Evolutionary conservation across 1,140 invertebrate species (phyloP), one percentile per base, ranked within the genome.

Genomic region (Drosophila willistoni): DNA sequence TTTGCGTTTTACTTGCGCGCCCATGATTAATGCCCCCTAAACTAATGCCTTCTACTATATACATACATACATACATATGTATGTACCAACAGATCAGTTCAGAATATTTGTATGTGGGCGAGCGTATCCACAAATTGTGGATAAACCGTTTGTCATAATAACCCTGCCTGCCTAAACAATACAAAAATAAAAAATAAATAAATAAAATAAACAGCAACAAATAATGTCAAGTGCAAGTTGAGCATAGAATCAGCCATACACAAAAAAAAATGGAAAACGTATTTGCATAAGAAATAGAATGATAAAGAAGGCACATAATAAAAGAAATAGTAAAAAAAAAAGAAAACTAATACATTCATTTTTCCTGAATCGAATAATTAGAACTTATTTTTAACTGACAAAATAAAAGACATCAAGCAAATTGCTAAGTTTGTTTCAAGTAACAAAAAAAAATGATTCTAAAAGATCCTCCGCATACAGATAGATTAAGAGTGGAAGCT

Each of bases 211-310:
- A 51, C 44, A 51, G 44, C 69, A 55, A 71, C 70, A 79, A 73
- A 79, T 69, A 87, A 85, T 85, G 82, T 85, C 82, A 85, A 85
- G 82, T 87, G 82, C 82, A 86, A 74, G 82, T 70, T 70, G 59
- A 72, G 63, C 55, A 64, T 54, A 71, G 34, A 64, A 64, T 33
- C 59, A 14, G 54, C 17, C 7, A 29, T 29, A 36, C 33, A 29
- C 44, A 19, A 34, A 39, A 68, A 22, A 47, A 17, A 22, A 12
- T 22, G 10, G 17, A 51, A 51, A 51, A 51, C 9, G 9, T 17
- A 51, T 22, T 22, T 12, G 44, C 17, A 22, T 51, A 22, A 22
- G 12, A 51, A 51, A 22, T 22, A 51, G 2, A 51, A 51, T 17
- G 4, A 47, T 47, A 47, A 47, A 9, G 17, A 51, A 47, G 17